phyloP scores from a whole-genome alignment of 1,140 invertebrate genomes.

The Drosophila murphyi region DNA sequence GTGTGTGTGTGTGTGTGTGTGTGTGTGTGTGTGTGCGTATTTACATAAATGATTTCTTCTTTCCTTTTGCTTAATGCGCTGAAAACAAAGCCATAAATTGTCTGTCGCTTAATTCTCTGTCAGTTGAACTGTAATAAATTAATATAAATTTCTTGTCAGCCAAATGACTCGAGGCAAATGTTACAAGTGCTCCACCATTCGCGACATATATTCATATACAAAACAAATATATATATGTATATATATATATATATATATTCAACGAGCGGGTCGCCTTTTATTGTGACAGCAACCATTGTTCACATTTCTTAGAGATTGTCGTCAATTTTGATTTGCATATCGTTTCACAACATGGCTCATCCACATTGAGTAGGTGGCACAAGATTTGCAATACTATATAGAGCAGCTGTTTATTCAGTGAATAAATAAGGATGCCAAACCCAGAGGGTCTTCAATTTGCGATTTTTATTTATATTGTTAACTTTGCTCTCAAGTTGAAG shows the following conservation, averaged over 20 bases:
- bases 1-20: constrained; percentile 28
- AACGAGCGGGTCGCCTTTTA: constrained; percentile 22
- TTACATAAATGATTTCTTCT: constrained; percentile 68
- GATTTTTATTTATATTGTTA: not conserved
- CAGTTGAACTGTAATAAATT: constrained; percentile 83
- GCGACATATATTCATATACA: too few relatives aligned
- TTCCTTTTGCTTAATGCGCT: constrained; percentile 58
- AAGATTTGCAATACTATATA: not conserved
- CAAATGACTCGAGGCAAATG: constrained; percentile 25
- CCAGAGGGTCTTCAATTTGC: not conserved
- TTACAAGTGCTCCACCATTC: constrained; percentile 26
- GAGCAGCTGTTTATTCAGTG: not conserved
- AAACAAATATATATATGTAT: not conserved
- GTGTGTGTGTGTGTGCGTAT: constrained; percentile 39
- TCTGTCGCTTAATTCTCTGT: constrained; percentile 83
- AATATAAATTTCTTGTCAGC: constrained; percentile 83
- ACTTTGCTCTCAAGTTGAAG: too few relatives aligned
- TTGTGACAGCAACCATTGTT: constrained; percentile 36
- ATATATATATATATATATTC: not conserved
- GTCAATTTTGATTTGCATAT: constrained; percentile 27
- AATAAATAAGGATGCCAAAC: not conserved
- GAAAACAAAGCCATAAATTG: constrained; percentile 84
- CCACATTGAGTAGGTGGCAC: not conserved
- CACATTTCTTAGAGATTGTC: constrained; percentile 16
- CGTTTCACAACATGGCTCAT: not conserved